Conservation (phyloP, 2,888 invertebrate genomes). For the Cephus spinipes region DNA sequence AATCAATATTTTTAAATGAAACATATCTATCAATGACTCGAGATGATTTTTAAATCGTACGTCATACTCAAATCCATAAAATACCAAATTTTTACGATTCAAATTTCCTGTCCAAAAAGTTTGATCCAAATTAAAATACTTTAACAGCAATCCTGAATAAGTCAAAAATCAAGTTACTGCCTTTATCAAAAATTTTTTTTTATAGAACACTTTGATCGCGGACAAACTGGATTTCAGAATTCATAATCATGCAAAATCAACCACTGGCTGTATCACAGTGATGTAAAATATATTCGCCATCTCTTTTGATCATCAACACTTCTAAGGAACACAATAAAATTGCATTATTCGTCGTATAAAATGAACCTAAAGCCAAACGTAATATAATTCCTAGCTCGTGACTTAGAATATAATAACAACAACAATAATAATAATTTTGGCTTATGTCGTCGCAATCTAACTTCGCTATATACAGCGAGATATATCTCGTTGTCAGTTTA, state of each 20-base stretch:
- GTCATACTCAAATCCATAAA: too few relatives aligned
- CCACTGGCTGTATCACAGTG: neutral
- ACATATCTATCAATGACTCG: too few relatives aligned
- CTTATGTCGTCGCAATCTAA: neutral
- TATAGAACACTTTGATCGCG: neutral
- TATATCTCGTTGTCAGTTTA: neutral
- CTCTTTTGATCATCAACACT: neutral
- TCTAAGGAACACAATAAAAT: neutral
- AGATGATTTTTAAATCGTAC: too few relatives aligned
- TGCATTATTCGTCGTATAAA: neutral
- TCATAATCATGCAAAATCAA: neutral
- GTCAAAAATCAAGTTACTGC: too few relatives aligned
- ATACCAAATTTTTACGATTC: neutral
- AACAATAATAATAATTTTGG: neutral
- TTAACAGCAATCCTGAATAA: neutral
- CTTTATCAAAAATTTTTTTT: neutral
- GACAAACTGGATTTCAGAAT: neutral
- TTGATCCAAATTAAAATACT: neutral
- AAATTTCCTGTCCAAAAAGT: neutral
- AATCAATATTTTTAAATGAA: neutral
- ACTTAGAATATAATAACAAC: neutral
- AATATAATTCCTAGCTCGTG: neutral
- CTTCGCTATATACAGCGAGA: neutral
- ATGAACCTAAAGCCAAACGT: neutral
- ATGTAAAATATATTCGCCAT: neutral